phyloP scores from a whole-genome alignment of 2,888 invertebrate species.

The Physocephala rufipes region DNA sequence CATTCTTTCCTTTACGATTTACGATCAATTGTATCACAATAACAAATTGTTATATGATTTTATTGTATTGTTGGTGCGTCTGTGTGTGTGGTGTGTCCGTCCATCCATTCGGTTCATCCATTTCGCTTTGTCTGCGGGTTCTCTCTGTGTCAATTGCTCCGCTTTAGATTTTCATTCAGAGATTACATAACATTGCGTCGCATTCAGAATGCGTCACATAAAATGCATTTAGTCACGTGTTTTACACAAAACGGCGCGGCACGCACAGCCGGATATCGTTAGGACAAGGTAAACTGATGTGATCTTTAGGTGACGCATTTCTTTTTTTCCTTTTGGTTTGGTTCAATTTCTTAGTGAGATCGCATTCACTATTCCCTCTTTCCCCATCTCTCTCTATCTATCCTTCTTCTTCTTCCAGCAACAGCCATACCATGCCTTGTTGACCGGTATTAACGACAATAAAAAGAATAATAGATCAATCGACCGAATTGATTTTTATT shows the following conservation, averaged over 20 bases:
- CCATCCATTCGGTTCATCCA: no score
- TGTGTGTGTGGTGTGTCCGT: constrained; percentile 23
- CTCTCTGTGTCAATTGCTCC: no score
- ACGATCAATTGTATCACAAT: constrained; percentile 48
- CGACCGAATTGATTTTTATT: not conserved
- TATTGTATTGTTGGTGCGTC: constrained; percentile 41
- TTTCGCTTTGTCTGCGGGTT: no score
- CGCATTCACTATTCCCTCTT: no score
- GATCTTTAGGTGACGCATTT: not conserved
- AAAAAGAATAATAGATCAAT: not conserved
- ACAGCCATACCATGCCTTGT: not conserved
- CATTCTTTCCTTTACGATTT: constrained; percentile 41
- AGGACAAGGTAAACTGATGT: not conserved
- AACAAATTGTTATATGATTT: constrained; percentile 40
- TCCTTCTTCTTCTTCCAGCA: no score
- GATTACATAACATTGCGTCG: constrained; percentile 55
- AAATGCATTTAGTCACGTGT: constrained; percentile 16
- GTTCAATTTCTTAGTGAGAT: not conserved
- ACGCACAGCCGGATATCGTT: constrained; percentile 29
- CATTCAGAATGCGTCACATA: constrained; percentile 12
- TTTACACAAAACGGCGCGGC: constrained; percentile 21
- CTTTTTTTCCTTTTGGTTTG: not conserved
- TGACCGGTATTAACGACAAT: constrained; percentile 28
- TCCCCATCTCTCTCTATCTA: no score
- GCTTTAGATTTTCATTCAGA: not conserved